Evolutionary conservation across 2,888 invertebrate species (phyloP).

Genomic region (Falcaria lacertinaria): DNA sequence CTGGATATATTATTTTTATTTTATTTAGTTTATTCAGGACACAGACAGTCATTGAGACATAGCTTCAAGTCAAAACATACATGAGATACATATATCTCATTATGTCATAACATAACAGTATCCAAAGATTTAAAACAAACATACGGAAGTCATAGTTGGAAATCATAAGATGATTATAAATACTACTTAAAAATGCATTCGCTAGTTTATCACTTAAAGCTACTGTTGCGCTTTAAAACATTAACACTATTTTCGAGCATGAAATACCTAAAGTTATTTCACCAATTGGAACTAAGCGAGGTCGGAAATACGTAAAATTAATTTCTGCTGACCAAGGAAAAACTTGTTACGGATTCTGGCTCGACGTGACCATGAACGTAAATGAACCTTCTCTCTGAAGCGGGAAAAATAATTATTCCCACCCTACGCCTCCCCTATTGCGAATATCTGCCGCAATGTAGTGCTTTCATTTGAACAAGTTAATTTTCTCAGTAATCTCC

Average conservation of each 20-base stretch:
- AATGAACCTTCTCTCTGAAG: slow-evolving; percentile 28
- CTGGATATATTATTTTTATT: too few species aligned
- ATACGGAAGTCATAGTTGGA: too few species aligned
- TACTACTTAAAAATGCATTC: too few species aligned
- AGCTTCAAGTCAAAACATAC: too few species aligned
- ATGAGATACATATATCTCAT: too few species aligned
- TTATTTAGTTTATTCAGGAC: too few species aligned
- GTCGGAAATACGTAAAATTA: slow-evolving; percentile 37
- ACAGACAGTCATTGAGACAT: too few species aligned
- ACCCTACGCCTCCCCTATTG: slow-evolving; percentile 21
- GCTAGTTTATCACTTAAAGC: too few species aligned
- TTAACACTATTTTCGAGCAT: slow-evolving; percentile 6
- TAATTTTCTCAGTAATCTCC: slow-evolving; percentile 26
- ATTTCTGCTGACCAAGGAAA: slow-evolving; percentile 40
- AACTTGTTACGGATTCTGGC: slow-evolving; percentile 31
- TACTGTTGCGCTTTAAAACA: slow-evolving; percentile 8
- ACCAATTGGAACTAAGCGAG: slow-evolving; percentile 24
- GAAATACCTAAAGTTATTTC: not conserved
- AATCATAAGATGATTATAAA: too few species aligned
- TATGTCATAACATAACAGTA: too few species aligned
- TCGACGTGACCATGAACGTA: slow-evolving; percentile 34
- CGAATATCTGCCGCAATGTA: slow-evolving; percentile 26
- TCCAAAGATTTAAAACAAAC: too few species aligned
- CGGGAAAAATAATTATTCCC: slow-evolving; percentile 35
- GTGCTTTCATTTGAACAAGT: slow-evolving; percentile 31